A percentile compares a stretch with the other conserved stretches of the same genome.
Conservation (phyloP, 2,888 invertebrate species). For the Lacanobia wlatinum region DNA sequence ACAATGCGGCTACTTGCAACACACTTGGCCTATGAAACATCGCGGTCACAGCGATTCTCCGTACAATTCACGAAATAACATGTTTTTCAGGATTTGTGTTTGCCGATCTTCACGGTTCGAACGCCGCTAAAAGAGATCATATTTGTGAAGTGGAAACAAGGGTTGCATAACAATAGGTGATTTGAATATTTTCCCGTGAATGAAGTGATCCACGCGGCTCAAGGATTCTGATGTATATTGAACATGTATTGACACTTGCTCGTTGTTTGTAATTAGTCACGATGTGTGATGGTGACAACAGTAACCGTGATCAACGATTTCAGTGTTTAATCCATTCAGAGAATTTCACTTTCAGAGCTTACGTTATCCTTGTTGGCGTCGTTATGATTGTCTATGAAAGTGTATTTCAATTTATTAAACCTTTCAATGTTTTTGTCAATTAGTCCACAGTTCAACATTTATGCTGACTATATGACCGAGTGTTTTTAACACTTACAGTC, state of each 20-base stretch:
- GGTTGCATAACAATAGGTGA: constrained; percentile 51
- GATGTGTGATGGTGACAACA: not conserved
- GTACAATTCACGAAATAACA: constrained; percentile 73
- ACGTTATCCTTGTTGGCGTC: not conserved
- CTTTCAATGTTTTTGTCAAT: not conserved
- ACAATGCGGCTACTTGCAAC: constrained; percentile 88
- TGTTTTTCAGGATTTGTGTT: constrained; percentile 73
- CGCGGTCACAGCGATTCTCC: constrained; percentile 84
- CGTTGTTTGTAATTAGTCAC: constrained; percentile 26
- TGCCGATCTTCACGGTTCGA: constrained; percentile 71
- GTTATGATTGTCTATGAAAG: not conserved
- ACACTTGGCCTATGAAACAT: constrained; percentile 81
- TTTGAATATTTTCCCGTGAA: constrained; percentile 50
- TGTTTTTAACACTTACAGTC: no score
- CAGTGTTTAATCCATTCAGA: not conserved
- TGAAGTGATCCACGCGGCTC: constrained; percentile 59
- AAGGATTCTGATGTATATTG: constrained; percentile 50
- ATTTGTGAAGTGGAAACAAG: constrained; percentile 64
- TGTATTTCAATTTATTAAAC: no score
- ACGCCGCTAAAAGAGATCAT: constrained; percentile 63
- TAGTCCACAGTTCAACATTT: not conserved
- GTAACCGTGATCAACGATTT: not conserved
- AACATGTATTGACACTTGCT: constrained; percentile 41
- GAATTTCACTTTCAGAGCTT: not conserved
- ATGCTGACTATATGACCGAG: no score